Base-by-base conservation (phyloP, 2,888 invertebrate genomes). In the Tetrapedia diversipes region DNA sequence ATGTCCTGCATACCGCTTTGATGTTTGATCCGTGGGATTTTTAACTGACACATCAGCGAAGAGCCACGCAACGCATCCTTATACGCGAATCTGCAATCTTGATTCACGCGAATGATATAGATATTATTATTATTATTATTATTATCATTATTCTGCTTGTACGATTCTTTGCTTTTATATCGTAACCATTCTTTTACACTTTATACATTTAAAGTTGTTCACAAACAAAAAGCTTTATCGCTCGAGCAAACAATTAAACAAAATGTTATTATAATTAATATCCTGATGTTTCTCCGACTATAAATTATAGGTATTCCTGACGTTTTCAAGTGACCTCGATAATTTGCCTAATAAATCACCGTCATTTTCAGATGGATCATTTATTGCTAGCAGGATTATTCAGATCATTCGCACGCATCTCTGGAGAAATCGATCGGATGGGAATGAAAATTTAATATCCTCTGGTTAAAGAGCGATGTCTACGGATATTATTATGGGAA, bases 121-220 rank as follows among this genome's bases (percentile, higher is more conserved):
- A 56, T 53, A 65, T 76, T 64, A 60, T 76, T 60, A 47, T 59
- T n/a, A n/a, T n/a, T n/a, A n/a, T n/a, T n/a, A n/a, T 47, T 64
- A 54, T 37, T 24, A 6, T 14, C n/a, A 22, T 39, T 54, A 41
- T 53, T 43, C 24, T 53, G 10, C 49, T 32, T 39, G 49, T 49
- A 60, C n/a, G 16, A 11, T 29, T 29, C 47, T 29, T 37, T 24
- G 37, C 11, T 32, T 43, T 24, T 24, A 34, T 19, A 32, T 22
- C 14, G 6, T 19, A 4, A 16, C 11, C 43, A 7, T 10, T 29
- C 29, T 16, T 37, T 51, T 4, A 19, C 19, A 39, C 19, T 51
- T 51, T 11, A 8, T 39, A 10, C 8, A 8, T 47, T 34, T 1
- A 2, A 39, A 4, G 29, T 14, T n/a, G 10, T 11, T 6, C 2